These are phyloP conservation scores for Cephalopholis sonnerati DNA, from an alignment of 2,113 vertebrate genomes.

Conservation along the genomic window DNA sequence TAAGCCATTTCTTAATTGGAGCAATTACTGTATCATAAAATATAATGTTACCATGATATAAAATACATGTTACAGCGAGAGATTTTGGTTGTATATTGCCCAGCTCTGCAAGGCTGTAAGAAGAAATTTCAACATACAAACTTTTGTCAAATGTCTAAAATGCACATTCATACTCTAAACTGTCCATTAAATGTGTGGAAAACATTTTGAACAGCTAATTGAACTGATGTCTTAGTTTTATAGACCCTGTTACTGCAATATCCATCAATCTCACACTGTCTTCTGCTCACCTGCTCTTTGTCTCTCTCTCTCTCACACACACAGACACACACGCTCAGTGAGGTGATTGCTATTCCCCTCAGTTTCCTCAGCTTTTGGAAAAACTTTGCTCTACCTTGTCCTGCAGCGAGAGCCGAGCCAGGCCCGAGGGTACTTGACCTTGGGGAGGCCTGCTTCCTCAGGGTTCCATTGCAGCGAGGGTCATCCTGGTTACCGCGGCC, in stretches of 20 bases:
- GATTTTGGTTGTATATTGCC: no score
- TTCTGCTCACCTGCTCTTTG: neutral
- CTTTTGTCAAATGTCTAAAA: neutral
- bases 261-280: neutral
- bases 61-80: no score
- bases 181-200: neutral
- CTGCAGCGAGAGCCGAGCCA: constrained; percentile 52
- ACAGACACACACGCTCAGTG: neutral
- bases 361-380: neutral
- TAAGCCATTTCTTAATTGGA: no score
- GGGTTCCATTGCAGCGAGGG: constrained; percentile 93
- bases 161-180: neutral
- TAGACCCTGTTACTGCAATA: neutral
- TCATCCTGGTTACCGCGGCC: constrained; percentile 82
- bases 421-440: constrained; percentile 75
- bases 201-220: neutral
- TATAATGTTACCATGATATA: neutral
- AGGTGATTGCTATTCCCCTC: neutral
- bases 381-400: constrained; percentile 66
- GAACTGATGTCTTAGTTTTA: neutral
- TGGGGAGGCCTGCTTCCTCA: constrained; percentile 89
- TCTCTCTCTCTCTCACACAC: no score
- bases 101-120: no score
- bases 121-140: neutral
- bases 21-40: neutral